Evolutionary conservation across 2,113 vertebrate genomes (phyloP).

Genomic region (Nerophis lumbriciformis): DNA sequence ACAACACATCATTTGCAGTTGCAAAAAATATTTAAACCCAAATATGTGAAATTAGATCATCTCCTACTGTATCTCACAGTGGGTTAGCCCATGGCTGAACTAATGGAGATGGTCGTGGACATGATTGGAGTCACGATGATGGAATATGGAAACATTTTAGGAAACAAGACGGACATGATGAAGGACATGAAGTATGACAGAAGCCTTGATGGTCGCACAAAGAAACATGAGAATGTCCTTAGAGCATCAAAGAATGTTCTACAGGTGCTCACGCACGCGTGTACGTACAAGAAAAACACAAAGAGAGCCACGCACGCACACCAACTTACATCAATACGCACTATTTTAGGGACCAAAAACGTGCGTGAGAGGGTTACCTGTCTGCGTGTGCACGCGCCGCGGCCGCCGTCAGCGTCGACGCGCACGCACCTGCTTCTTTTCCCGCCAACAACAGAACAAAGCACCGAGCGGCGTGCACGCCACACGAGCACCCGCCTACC

Average conservation of each 20-base stretch:
- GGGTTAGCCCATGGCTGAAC: too few relatives aligned
- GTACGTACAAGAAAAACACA: neutral
- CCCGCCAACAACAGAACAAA: conserved; percentile 8
- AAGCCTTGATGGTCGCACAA: neutral
- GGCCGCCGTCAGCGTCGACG: neutral
- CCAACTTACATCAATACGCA: neutral
- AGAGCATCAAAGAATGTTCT: neutral
- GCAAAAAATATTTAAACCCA: too few relatives aligned
- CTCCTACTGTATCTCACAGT: too few relatives aligned
- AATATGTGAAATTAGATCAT: too few relatives aligned
- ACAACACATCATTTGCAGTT: too few relatives aligned
- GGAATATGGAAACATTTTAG: too few relatives aligned
- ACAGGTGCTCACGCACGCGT: too few relatives aligned
- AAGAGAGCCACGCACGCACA: neutral
- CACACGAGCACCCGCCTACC: neutral
- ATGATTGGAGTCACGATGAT: too few relatives aligned
- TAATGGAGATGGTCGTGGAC: too few relatives aligned
- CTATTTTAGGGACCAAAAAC: too few relatives aligned
- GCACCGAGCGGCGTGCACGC: neutral
- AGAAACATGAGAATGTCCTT: neutral
- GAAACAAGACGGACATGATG: too few relatives aligned
- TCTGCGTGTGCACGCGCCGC: neutral
- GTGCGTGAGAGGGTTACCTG: conserved; percentile 1
- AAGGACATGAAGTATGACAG: too few relatives aligned
- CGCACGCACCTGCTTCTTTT: neutral